Evolutionary conservation across 1,140 invertebrate species (phyloP).

Genomic region (Danaus plexippus): DNA sequence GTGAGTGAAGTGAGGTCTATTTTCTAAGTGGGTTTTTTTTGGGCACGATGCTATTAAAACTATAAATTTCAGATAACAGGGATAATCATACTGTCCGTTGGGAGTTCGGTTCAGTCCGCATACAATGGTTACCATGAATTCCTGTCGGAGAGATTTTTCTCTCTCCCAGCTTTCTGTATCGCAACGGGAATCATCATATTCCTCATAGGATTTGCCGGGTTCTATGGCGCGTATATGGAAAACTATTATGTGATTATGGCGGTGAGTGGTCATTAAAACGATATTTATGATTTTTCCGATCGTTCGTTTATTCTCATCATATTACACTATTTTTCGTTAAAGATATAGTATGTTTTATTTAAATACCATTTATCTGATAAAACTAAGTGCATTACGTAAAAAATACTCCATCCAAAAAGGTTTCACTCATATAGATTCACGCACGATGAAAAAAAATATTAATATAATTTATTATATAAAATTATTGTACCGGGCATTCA

Average conservation of each 20-base stretch:
- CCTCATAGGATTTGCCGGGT: constrained; percentile 88
- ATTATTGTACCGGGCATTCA: no score
- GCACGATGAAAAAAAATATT: no score
- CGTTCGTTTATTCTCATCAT: no score
- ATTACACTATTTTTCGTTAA: no score
- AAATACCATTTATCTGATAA: no score
- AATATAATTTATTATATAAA: no score
- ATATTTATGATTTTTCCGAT: not conserved
- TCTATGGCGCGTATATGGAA: constrained; percentile 88
- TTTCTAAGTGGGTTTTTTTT: constrained; percentile 15
- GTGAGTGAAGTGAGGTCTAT: constrained; percentile 42
- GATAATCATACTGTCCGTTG: constrained; percentile 78
- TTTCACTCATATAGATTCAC: no score
- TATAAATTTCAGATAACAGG: constrained; percentile 77
- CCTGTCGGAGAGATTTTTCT: constrained; percentile 70
- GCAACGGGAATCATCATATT: constrained; percentile 85
- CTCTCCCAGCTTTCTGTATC: constrained; percentile 83
- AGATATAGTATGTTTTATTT: no score
- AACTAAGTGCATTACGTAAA: no score
- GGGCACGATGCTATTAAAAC: constrained; percentile 24
- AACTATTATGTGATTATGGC: constrained; percentile 86
- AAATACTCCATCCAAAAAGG: no score
- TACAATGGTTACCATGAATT: constrained; percentile 79
- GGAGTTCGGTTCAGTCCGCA: constrained; percentile 75
- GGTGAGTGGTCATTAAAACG: constrained; percentile 62